A percentile compares a stretch with the other conserved stretches of the same genome.
Conservation (phyloP, 1,140 invertebrate species). For the Maconellicoccus hirsutus region DNA sequence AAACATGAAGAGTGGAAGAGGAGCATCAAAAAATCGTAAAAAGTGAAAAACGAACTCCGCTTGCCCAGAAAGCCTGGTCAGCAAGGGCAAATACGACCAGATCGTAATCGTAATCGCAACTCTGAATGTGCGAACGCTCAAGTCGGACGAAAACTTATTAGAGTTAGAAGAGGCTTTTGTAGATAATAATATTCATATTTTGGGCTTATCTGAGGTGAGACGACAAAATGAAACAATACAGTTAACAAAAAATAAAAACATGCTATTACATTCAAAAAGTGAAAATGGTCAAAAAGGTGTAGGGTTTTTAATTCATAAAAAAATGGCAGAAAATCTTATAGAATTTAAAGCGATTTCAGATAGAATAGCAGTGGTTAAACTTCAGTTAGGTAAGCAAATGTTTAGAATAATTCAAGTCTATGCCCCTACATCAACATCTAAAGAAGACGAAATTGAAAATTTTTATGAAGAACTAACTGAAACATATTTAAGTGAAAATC, state of each 20-base stretch:
- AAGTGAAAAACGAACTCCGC: neutral
- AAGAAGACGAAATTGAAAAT: slow-evolving; percentile 12
- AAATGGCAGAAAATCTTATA: neutral
- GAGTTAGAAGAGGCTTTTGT: slow-evolving; percentile 11
- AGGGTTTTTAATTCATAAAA: slow-evolving; percentile 18
- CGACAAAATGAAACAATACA: neutral
- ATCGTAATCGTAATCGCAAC: slow-evolving; percentile 9
- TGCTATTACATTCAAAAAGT: neutral
- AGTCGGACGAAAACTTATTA: neutral
- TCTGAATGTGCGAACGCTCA: slow-evolving; percentile 13
- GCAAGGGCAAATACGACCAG: neutral
- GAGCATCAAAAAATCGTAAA: too few species aligned
- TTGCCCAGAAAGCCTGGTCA: neutral
- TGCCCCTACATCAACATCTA: slow-evolving; percentile 11
- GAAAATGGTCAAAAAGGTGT: neutral
- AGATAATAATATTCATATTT: neutral
- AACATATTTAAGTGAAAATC: neutral
- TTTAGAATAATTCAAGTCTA: slow-evolving; percentile 6
- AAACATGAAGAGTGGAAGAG: too few species aligned
- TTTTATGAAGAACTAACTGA: neutral
- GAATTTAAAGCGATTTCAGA: slow-evolving; percentile 2
- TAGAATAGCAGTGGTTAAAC: neutral
- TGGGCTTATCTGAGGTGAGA: slow-evolving; percentile 17
- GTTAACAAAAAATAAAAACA: slow-evolving; percentile 1
- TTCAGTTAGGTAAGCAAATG: neutral